Conservation (phyloP, 2,888 invertebrate species). For the Nomada ferruginata region DNA sequence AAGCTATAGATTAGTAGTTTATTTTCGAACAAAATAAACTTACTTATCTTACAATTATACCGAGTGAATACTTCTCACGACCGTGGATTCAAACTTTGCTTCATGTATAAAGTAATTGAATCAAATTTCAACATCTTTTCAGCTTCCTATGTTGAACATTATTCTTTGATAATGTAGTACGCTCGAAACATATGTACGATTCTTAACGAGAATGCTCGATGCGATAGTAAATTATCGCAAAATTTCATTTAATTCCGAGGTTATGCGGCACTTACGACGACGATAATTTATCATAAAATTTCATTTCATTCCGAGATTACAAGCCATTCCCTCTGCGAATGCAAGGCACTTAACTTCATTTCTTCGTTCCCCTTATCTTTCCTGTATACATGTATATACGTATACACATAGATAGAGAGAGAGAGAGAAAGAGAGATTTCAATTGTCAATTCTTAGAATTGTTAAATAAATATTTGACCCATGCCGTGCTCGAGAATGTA, state of each 20-base stretch:
- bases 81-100: too few species aligned
- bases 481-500: background rate
- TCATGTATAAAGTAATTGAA: too few species aligned
- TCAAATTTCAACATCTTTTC: too few species aligned
- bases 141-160: too few species aligned
- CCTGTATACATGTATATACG: background rate
- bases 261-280: background rate
- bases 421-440: background rate
- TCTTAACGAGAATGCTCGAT: background rate
- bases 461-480: background rate
- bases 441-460: slow-evolving; percentile 17
- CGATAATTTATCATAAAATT: background rate
- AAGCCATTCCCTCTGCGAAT: background rate
- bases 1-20: too few species aligned
- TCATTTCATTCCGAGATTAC: slow-evolving; percentile 4
- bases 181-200: background rate
- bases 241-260: slow-evolving; percentile 15
- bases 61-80: too few species aligned
- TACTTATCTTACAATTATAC: too few species aligned
- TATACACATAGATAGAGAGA: too few species aligned
- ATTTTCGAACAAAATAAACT: too few species aligned
- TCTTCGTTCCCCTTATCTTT: background rate
- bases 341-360: background rate
- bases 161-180: too few species aligned
- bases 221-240: slow-evolving; percentile 6